Evolutionary conservation across 2,888 invertebrate species (phyloP).

Genomic region (Deroplatys truncata): DNA sequence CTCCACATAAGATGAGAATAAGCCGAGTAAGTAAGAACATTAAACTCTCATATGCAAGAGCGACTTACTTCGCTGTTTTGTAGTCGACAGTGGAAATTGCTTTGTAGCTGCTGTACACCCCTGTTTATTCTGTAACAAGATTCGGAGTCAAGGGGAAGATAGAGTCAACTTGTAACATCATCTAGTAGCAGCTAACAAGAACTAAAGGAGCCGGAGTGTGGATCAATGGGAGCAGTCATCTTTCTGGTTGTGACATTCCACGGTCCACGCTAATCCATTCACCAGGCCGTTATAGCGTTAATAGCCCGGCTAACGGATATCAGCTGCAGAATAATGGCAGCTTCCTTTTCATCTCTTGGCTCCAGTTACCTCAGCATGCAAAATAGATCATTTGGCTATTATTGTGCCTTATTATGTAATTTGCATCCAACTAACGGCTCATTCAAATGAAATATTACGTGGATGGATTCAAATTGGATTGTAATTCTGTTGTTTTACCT

Average conservation of each 20-base stretch:
- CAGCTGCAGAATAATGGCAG: neutral
- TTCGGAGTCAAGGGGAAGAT: neutral
- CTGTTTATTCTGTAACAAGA: neutral
- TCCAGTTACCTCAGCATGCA: too few species aligned
- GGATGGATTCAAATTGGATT: too few species aligned
- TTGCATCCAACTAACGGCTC: too few species aligned
- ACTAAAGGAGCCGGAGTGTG: neutral
- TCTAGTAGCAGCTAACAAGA: neutral
- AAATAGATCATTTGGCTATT: too few species aligned
- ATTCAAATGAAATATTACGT: too few species aligned
- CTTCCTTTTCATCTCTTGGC: too few species aligned
- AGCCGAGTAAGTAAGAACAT: too few species aligned
- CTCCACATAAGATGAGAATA: too few species aligned
- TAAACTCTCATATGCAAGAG: too few species aligned
- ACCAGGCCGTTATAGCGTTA: neutral
- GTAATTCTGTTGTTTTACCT: too few species aligned
- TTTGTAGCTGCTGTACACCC: neutral
- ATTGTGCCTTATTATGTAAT: too few species aligned
- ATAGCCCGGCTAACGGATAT: neutral
- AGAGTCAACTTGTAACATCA: conserved; percentile 2
- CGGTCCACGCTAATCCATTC: neutral
- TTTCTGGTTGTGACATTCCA: neutral
- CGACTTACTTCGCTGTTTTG: too few species aligned
- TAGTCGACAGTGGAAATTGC: neutral
- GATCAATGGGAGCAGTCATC: neutral